Conservation (phyloP, 2,797 vertebrate genomes). For the Takifugu rubripes region DNA sequence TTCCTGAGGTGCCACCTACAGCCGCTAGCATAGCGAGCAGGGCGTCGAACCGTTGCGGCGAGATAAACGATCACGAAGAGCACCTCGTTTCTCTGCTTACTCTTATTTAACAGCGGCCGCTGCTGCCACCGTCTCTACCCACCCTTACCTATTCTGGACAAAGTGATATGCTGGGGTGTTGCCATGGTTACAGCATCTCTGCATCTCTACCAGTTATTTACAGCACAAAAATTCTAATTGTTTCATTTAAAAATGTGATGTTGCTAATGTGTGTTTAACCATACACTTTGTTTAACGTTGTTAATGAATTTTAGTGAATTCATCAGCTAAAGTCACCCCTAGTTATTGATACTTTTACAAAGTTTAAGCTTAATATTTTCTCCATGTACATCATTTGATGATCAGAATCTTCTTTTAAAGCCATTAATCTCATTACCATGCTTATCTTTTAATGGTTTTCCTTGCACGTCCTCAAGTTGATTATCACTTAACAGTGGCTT, state of each 20-base stretch:
- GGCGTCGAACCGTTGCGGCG: background rate
- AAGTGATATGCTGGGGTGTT: slow-evolving; percentile 44
- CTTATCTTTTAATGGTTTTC: background rate
- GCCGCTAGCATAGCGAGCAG: background rate
- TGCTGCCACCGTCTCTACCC: slow-evolving; percentile 11
- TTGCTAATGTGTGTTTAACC: too few species aligned
- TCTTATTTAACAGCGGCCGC: slow-evolving; percentile 24
- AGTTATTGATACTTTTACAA: slow-evolving; percentile 4
- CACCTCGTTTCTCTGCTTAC: slow-evolving; percentile 17
- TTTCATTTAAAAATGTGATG: background rate
- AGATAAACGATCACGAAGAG: slow-evolving; percentile 40
- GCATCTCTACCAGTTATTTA: background rate
- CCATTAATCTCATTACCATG: background rate
- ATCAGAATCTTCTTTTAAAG: background rate
- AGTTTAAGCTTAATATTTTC: background rate
- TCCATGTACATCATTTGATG: background rate
- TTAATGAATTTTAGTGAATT: too few species aligned
- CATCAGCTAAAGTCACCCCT: background rate
- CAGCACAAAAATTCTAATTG: background rate
- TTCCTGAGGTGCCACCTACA: slow-evolving; percentile 20
- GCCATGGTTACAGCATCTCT: slow-evolving; percentile 46
- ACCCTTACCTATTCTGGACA: slow-evolving; percentile 11
- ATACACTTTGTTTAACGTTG: too few species aligned
- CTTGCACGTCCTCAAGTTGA: background rate
- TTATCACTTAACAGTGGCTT: slow-evolving; percentile 1